Base-by-base conservation (phyloP, 2,113 vertebrate genomes). In the Tauraco erythrolophus region DNA sequence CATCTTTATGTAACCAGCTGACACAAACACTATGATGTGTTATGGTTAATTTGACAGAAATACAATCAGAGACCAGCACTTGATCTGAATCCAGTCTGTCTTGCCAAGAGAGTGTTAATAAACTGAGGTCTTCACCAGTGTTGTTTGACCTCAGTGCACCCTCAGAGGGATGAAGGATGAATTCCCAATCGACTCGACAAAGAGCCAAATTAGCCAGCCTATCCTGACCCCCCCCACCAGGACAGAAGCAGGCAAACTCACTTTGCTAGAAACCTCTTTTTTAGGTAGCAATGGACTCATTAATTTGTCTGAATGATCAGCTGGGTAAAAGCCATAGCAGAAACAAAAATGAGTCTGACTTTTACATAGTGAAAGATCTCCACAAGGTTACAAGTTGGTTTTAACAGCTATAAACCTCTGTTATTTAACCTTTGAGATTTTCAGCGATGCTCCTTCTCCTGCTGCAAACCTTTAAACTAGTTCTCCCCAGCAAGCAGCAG, bases 21-120 rank as follows among this genome's bases (percentile, higher is more conserved):
- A 91, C 37, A 71, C 51, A 51, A 94, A 82, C 30, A 82, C 37
- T 11, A 18, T 12, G 19, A 70, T 75, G n/a, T 41, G 28, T 58
- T 89, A 62, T 28, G 56, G 43, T 82, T 78, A 78, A 66, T 89
- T 88, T 91, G 77, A 92, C 82, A 93, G 77, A 95, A 94, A 75
- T 93, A 85, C 56, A 68, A 27, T 70, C 93, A 89, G n/a, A 81
- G 57, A 37, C 48, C 89, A 0, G 0, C 39, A 71, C 12, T 84
- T 93, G 74, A 78, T 89, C 69, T 68, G 69, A 84, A 89, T 71
- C 70, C 61, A 64, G 50, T 27, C 81, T 70, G 28, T 43, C 70
- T 88, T 92, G 43, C 69, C 90, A 82, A 57, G 72, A 89, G 54
- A 60, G 24, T 15, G 11, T 64, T 82, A 92, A 88, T 60, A 89